Base-by-base conservation (phyloP, 2,113 vertebrate genomes). In the Gambusia affinis region DNA sequence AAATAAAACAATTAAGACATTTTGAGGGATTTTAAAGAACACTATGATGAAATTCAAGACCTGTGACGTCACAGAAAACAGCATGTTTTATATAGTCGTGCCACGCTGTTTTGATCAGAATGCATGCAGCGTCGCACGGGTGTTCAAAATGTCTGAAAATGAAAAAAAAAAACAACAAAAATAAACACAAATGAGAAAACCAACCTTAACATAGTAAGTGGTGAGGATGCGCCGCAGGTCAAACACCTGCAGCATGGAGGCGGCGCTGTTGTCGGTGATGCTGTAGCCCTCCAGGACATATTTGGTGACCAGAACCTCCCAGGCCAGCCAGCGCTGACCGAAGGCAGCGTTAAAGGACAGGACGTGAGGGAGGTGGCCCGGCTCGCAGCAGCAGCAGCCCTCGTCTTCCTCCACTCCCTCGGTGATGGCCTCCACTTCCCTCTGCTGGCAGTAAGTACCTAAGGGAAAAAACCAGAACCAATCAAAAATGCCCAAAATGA, bases 221-320 rank as follows among this genome's bases (percentile, higher is more conserved):
- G 97, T 96, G 75, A 97, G 96, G 85, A 97, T 96, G 87, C 96
- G 96, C 54, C 96, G 94, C 30, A 97, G 94, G 72, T 97, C 96
- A 0, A 97, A 97, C 66, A 97, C 96, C 86, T 97, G 96, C 83
- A 97, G 94, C 96, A 97, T 97, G 86, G 96, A 97, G 67, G 96
- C 96, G 0, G 96, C 96, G 0, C 96, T 97, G 93, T 97, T 97
- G 80, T 97, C 96, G 0, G 95, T 97, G 89, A 97, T 97, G 94
- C 96, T 97, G 89, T 97, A 97, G 68, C 96, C 96, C 86, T 97
- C 96, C 70, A 97, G 92, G 37, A 97, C 96, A 0, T 97, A 97
- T 73, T 97, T 97, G 82, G 96, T 97, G 90, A 96, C 96, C 0
- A 96, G 94, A 60, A 97, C 96, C 83, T 97, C 96, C 96, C 96